phyloP scores from a whole-genome alignment of 2,888 invertebrate species.

The Odontomyia ornata region DNA sequence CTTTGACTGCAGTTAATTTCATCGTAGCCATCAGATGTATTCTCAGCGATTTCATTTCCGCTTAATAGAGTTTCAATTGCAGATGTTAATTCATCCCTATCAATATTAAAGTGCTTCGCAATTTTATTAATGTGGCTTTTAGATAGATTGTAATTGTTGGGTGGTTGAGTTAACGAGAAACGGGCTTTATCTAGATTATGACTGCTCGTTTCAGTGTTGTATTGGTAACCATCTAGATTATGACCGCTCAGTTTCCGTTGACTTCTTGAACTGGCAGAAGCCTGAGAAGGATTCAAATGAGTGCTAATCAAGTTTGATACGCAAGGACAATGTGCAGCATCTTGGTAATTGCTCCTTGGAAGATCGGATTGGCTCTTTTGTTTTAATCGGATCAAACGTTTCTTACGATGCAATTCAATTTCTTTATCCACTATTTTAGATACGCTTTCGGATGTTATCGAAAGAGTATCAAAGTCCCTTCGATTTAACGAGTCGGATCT shows the following conservation, averaged over 20 bases:
- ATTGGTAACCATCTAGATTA: neutral
- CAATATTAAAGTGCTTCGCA: neutral
- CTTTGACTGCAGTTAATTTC: slow-evolving; percentile 22
- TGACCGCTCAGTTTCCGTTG: neutral
- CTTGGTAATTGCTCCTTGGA: no score
- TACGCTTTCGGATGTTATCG: slow-evolving; percentile 28
- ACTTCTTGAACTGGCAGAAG: no score
- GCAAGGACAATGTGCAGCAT: no score
- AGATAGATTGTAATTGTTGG: slow-evolving; percentile 3
- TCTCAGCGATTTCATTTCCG: neutral
- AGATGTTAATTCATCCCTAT: neutral
- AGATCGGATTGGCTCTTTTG: no score
- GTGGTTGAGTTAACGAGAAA: neutral
- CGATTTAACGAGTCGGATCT: no score
- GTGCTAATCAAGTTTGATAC: no score
- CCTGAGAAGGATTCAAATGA: no score
- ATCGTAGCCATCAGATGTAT: neutral
- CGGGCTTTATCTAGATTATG: neutral
- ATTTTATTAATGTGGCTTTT: neutral
- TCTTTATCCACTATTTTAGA: slow-evolving; percentile 11
- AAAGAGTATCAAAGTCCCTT: neutral
- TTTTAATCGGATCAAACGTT: neutral
- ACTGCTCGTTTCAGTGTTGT: neutral
- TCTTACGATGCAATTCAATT: slow-evolving; percentile 17
- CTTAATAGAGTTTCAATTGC: slow-evolving; percentile 4